Evolutionary conservation across 1,140 invertebrate species (phyloP), one percentile per base, ranked within the genome.

Genomic region (Gonatopus flavifemur): DNA sequence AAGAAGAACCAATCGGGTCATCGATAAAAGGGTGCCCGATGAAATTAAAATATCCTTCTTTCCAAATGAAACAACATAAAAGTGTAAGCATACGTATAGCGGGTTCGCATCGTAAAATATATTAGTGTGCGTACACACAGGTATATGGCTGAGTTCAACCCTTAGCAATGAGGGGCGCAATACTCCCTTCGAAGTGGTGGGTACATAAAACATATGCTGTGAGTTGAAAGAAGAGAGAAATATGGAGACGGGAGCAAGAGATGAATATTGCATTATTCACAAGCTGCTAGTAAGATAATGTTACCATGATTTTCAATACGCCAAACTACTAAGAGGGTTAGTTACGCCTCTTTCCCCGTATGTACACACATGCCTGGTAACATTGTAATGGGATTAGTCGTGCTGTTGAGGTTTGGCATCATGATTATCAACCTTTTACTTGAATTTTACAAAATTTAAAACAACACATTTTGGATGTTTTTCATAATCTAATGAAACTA

Each of bases 301-400:
- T 66, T 67, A 66, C 62, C 55, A 66, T 62, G 66, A 70, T 74
- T 72, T 71, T 74, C 70, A 69, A 74, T 74, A 66, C 41, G 51
- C 19, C 44, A 18, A 12, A 7, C 12, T 12, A 28, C 25, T 15
- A 31, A 28, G 43, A 54, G 52, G 58, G 55, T 53, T 30, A 40
- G 31, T 50, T 33, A 57, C 56, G 56, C 47, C 57, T 46, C 48
- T 36, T 33, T 31, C 18, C 40, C 8, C 20, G 15, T 44, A 39
- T 45, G 31, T 13, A n/a, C n/a, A n/a, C n/a, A n/a, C n/a, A n/a
- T n/a, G n/a, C 19, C 33, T 41, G 58, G 48, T 54, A 56, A 62
- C 59, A 62, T 64, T 49, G 50, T 71, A 73, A 73, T 70, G 64
- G 62, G 68, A 73, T 73, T 68, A 69, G 59, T 69, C 59, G 66